Evolutionary conservation across 2,888 invertebrate genomes (phyloP).

Genomic region (Chrysolina oricalcia): DNA sequence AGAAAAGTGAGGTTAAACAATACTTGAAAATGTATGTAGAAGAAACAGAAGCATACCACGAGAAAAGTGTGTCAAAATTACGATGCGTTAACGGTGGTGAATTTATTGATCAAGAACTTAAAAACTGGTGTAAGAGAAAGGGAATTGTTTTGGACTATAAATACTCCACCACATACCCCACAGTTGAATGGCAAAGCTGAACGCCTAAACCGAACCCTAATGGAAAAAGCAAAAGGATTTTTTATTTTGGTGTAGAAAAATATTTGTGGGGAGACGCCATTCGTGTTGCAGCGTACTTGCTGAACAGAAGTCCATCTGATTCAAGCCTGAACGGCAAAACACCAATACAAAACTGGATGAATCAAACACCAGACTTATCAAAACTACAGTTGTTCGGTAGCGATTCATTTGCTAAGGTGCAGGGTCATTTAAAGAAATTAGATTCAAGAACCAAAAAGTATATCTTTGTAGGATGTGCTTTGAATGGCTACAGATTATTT

Average conservation of each 20-base stretch:
- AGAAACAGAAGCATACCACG: constrained; percentile 43
- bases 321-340: constrained; percentile 44
- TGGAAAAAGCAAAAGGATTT: background rate
- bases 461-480: constrained; percentile 46
- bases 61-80: constrained; percentile 43
- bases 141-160: constrained; percentile 50
- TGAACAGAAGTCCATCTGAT: constrained; percentile 46
- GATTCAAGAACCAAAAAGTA: constrained; percentile 57
- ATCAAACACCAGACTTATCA: constrained; percentile 58
- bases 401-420: constrained; percentile 53
- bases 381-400: constrained; percentile 61
- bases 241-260: constrained; percentile 40
- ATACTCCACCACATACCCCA: constrained; percentile 51
- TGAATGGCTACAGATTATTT: constrained; percentile 47
- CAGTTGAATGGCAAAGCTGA: constrained; percentile 53
- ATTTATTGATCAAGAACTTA: constrained; percentile 41
- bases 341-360: constrained; percentile 61
- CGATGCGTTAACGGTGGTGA: constrained; percentile 56
- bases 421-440: constrained; percentile 53
- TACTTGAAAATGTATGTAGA: constrained; percentile 34
- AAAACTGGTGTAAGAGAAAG: constrained; percentile 47
- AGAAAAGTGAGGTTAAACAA: constrained; percentile 46
- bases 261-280: constrained; percentile 50
- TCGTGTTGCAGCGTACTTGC: constrained; percentile 39
- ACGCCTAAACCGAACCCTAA: constrained; percentile 50